phyloP scores from a whole-genome alignment of 2,797 vertebrate genomes.

The Cephalopachus bancanus region DNA sequence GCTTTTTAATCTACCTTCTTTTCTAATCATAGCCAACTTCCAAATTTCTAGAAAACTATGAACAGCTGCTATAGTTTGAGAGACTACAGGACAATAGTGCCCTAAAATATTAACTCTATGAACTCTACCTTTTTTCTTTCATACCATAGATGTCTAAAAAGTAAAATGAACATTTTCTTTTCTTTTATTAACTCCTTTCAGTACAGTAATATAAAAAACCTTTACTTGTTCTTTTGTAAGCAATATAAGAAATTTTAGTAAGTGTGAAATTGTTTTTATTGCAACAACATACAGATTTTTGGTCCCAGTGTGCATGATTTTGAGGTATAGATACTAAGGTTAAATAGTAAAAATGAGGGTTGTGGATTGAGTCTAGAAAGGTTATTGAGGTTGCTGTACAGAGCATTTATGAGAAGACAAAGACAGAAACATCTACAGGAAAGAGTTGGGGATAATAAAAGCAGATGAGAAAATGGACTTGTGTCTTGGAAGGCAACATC shows the following conservation, averaged over 20 bases:
- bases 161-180: neutral
- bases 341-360: neutral
- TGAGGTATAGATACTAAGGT: neutral
- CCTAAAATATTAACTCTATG: neutral
- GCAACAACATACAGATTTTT: neutral
- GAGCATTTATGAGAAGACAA: neutral
- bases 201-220: neutral
- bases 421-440: neutral
- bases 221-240: neutral
- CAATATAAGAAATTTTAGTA: neutral
- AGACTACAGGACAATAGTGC: neutral
- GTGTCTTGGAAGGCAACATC: neutral
- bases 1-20: neutral
- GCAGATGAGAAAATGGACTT: neutral
- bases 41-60: neutral
- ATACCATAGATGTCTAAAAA: neutral
- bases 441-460: neutral
- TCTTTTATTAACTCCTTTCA: neutral
- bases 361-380: neutral
- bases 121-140: neutral
- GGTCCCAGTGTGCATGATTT: neutral
- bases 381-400: neutral
- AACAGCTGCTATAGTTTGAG: neutral
- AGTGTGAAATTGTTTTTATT: neutral
- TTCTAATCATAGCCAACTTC: neutral